A percentile compares a stretch with the other conserved stretches of the same genome.
phyloP scores from a whole-genome alignment of 2,113 vertebrate genomes.

The Myotis brandtii region DNA sequence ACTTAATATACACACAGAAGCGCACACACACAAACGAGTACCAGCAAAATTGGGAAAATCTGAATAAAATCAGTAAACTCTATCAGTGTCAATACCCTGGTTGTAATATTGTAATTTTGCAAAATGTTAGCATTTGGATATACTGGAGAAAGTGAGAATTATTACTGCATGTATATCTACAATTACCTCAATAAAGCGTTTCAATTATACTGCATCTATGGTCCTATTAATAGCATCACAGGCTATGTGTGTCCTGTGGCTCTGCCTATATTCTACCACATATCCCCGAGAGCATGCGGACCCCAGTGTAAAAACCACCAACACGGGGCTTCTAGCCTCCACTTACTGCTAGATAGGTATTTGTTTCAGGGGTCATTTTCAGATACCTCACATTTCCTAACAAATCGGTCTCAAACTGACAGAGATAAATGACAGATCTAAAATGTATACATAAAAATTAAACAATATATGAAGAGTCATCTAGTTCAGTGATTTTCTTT shows the following conservation, averaged over 20 bases:
- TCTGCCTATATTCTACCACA: neutral
- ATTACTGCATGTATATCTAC: neutral
- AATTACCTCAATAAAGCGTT: neutral
- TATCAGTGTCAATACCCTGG: neutral
- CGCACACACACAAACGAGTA: neutral
- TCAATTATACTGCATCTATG: neutral
- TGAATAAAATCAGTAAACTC: neutral
- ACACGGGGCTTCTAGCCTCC: neutral
- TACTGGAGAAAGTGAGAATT: neutral
- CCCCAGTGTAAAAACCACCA: neutral
- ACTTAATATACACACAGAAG: neutral
- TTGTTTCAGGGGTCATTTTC: conserved; percentile 35
- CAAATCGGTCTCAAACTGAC: neutral
- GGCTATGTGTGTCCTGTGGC: neutral
- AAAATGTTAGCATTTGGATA: conserved; percentile 27
- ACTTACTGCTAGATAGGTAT: neutral
- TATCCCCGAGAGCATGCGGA: neutral
- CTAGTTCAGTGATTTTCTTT: conserved; percentile 10
- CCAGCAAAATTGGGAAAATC: neutral
- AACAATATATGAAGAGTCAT: neutral
- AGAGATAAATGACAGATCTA: neutral
- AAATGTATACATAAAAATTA: neutral
- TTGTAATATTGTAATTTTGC: neutral
- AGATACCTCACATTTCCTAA: neutral
- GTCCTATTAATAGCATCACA: neutral